Evolutionary conservation across 2,888 invertebrate species (phyloP).

Genomic region (Napeogenes sylphis): DNA sequence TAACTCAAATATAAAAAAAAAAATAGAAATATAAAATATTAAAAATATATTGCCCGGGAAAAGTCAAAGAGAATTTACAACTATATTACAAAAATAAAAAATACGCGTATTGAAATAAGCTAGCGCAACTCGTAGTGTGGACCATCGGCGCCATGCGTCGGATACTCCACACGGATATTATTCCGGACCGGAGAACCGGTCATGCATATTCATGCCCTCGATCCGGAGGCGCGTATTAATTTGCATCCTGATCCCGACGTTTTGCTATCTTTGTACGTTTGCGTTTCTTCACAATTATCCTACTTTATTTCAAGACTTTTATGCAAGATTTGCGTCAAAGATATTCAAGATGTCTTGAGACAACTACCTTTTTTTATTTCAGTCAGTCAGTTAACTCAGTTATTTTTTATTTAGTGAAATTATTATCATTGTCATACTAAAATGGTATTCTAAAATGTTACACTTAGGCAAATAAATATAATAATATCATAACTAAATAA

Average conservation of each 20-base stretch:
- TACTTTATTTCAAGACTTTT: conserved; percentile 24
- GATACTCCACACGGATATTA: conserved; percentile 55
- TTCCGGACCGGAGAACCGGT: conserved; percentile 56
- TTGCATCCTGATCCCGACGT: conserved; percentile 68
- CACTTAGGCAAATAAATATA: too few relatives aligned
- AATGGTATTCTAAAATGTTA: too few relatives aligned
- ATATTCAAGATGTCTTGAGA: too few relatives aligned
- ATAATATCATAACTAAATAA: too few relatives aligned
- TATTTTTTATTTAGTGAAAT: too few relatives aligned
- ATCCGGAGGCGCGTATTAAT: conserved; percentile 73
- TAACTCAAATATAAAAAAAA: too few relatives aligned
- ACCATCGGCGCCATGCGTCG: conserved; percentile 26
- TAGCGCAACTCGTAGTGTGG: neutral
- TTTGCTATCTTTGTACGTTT: conserved; percentile 62
- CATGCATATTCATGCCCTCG: conserved; percentile 73
- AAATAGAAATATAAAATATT: too few relatives aligned
- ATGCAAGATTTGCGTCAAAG: neutral
- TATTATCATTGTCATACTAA: too few relatives aligned
- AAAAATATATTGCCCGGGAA: too few relatives aligned
- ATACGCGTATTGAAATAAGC: neutral
- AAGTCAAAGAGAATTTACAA: too few relatives aligned
- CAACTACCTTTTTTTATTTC: too few relatives aligned
- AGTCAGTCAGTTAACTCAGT: too few relatives aligned
- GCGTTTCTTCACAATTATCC: conserved; percentile 58
- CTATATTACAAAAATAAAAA: neutral